Conservation (phyloP, 35 echinoderm and acorn worm species). For the Acanthaster planci region DNA sequence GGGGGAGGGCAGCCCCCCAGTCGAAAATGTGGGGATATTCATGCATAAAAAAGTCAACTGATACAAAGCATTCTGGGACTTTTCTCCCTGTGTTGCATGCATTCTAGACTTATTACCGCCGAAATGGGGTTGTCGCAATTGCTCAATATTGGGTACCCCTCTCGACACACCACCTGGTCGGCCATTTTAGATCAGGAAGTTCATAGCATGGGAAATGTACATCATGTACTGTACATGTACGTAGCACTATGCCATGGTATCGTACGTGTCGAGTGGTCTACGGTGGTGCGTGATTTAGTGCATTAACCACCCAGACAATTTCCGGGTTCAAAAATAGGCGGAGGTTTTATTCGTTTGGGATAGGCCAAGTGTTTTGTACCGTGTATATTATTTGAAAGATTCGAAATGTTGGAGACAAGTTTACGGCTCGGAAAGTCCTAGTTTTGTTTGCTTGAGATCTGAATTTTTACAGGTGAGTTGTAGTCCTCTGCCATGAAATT, state of each 20-base stretch:
- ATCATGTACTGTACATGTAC: too few species aligned
- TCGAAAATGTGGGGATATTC: too few species aligned
- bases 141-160: conserved; percentile 8
- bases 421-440: background rate
- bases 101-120: background rate
- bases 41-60: too few species aligned
- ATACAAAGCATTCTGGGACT: background rate
- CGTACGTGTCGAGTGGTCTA: too few species aligned
- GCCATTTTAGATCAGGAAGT: conserved; percentile 22
- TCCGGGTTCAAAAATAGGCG: background rate
- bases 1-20: too few species aligned
- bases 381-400: background rate
- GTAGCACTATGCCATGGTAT: background rate
- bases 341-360: background rate
- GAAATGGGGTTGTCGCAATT: conserved; percentile 4
- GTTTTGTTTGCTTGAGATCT: background rate
- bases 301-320: background rate
- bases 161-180: background rate
- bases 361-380: background rate
- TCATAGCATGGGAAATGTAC: background rate
- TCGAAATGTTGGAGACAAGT: conserved; percentile 8
- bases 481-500: too few species aligned
- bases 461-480: conserved; percentile 8
- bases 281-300: too few species aligned
- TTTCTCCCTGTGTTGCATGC: background rate